phyloP scores from a whole-genome alignment of 2,888 invertebrate genomes.

The Cryptus armator region DNA sequence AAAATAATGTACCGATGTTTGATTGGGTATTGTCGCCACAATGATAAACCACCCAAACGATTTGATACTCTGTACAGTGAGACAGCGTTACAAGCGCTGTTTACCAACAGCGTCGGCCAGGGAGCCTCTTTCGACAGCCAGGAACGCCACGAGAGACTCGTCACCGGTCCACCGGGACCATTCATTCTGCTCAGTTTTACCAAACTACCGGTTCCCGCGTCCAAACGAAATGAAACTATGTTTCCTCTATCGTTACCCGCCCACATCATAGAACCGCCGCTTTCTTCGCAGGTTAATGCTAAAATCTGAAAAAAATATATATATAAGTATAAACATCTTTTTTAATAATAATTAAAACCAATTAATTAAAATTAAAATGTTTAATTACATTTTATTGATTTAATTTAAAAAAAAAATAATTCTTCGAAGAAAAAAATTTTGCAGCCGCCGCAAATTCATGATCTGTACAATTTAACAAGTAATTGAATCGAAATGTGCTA shows the following conservation, averaged over 20 bases:
- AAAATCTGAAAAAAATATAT: constrained; percentile 84
- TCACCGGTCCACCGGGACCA: constrained; percentile 89
- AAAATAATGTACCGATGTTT: constrained; percentile 84
- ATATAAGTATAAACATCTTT: too few relatives aligned
- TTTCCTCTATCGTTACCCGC: constrained; percentile 92
- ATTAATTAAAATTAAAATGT: too few relatives aligned
- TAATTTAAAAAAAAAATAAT: too few relatives aligned
- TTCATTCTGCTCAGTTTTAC: constrained; percentile 89
- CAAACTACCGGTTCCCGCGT: constrained; percentile 89
- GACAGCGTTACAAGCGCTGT: constrained; percentile 91
- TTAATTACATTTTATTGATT: too few relatives aligned
- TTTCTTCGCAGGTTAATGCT: constrained; percentile 91
- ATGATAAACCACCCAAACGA: constrained; percentile 86
- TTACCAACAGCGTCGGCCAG: constrained; percentile 91
- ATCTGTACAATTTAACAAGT: too few relatives aligned
- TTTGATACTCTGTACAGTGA: constrained; percentile 88
- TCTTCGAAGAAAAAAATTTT: too few relatives aligned
- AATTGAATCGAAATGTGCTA: too few relatives aligned
- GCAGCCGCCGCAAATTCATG: too few relatives aligned
- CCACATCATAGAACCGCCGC: constrained; percentile 90
- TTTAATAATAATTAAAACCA: too few relatives aligned
- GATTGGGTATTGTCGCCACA: constrained; percentile 87
- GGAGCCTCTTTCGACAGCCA: constrained; percentile 93
- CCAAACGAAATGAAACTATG: constrained; percentile 90
- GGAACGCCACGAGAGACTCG: constrained; percentile 91